phyloP scores from a whole-genome alignment of 2,113 vertebrate genomes.

The Gadus macrocephalus region DNA sequence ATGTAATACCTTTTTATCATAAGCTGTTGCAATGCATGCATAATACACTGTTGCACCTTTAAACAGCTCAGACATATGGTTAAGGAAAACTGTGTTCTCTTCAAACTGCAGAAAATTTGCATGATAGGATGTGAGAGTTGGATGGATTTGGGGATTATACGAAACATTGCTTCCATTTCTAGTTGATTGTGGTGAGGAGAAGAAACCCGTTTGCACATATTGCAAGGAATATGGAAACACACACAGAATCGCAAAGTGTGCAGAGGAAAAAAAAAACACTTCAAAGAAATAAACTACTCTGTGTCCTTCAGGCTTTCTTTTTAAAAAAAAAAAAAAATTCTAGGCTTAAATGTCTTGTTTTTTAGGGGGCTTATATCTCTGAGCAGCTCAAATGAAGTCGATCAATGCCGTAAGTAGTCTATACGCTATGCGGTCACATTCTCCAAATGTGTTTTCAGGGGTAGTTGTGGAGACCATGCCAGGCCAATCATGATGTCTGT shows the following conservation, averaged over 20 bases:
- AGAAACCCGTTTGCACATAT: slow-evolving; percentile 78
- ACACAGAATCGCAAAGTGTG: slow-evolving; percentile 59
- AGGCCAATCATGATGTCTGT: slow-evolving; percentile 28
- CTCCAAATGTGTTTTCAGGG: slow-evolving; percentile 29
- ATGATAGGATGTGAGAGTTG: slow-evolving; percentile 81
- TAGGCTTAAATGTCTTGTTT: slow-evolving; percentile 13
- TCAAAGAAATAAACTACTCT: slow-evolving; percentile 47
- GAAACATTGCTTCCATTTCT: slow-evolving; percentile 76
- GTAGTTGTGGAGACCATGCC: slow-evolving; percentile 31
- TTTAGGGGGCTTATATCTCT: slow-evolving; percentile 29
- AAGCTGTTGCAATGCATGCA: slow-evolving; percentile 78
- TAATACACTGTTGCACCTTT: slow-evolving; percentile 81
- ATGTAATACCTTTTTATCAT: slow-evolving; percentile 83
- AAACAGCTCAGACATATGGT: slow-evolving; percentile 73
- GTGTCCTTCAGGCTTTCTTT: slow-evolving; percentile 13
- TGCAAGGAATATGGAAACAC: slow-evolving; percentile 68
- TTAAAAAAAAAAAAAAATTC: background rate
- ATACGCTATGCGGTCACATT: slow-evolving; percentile 26
- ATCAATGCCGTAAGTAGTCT: slow-evolving; percentile 39
- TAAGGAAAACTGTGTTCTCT: slow-evolving; percentile 68
- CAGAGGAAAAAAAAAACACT: slow-evolving; percentile 37
- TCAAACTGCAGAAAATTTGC: slow-evolving; percentile 78
- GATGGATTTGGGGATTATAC: slow-evolving; percentile 81
- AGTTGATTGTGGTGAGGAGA: slow-evolving; percentile 76
- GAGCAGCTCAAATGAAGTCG: slow-evolving; percentile 29